Percentiles rank a stretch among this genome's conserved stretches.
These are phyloP conservation scores for Epinotia demarniana DNA, from an alignment of 2,888 invertebrate genomes.

Conservation along the genomic window DNA sequence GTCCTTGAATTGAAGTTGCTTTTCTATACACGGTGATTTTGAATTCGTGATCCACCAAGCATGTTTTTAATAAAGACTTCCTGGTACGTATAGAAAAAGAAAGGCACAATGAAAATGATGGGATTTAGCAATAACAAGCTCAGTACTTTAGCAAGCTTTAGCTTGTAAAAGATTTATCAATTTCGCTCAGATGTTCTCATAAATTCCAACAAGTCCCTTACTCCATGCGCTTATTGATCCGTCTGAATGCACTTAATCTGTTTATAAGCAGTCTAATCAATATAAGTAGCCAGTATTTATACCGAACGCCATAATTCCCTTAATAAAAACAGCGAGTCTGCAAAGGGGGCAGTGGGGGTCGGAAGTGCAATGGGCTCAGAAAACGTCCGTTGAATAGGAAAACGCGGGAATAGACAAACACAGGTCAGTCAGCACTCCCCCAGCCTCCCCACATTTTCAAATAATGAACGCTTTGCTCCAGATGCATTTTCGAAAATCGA, in stretches of 20 bases:
- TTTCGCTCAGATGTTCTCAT: conserved; percentile 3
- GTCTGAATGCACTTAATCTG: conserved; percentile 42
- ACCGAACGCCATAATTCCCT: conserved; percentile 81
- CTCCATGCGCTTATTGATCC: conserved; percentile 32
- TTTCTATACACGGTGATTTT: no score
- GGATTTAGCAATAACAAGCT: neutral
- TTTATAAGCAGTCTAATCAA: conserved; percentile 70
- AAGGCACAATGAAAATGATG: neutral
- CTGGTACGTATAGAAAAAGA: neutral
- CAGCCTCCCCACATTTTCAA: conserved; percentile 74
- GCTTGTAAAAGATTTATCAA: conserved; percentile 21
- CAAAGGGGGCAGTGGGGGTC: conserved; percentile 63
- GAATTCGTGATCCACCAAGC: neutral
- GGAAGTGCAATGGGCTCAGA: conserved; percentile 80
- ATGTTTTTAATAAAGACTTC: neutral
- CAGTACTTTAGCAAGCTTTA: no score
- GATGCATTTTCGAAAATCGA: conserved; percentile 45
- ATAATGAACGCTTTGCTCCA: conserved; percentile 70
- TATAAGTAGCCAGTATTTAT: conserved; percentile 78
- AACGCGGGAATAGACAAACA: conserved; percentile 84
- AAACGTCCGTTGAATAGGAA: conserved; percentile 83
- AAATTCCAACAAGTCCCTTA: conserved; percentile 13
- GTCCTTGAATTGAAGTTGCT: no score
- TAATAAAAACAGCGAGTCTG: conserved; percentile 80
- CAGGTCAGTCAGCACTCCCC: conserved; percentile 65